Evolutionary conservation across 2,113 vertebrate genomes (phyloP), one percentile per base, ranked within the genome.

Genomic region (Toxostoma redivivum): DNA sequence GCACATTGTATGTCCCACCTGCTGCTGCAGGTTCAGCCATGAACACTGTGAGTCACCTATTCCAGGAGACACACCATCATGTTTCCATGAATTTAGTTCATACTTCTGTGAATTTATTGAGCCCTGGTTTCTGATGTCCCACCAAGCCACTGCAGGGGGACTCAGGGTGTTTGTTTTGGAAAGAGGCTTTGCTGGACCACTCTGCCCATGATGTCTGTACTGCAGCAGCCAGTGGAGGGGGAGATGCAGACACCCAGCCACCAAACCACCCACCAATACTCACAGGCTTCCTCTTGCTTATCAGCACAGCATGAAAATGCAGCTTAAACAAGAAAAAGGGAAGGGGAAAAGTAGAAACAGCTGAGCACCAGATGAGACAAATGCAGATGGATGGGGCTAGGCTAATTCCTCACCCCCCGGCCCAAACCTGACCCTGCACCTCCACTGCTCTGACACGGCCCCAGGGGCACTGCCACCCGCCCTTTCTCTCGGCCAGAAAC

Each of bases 361-460:
- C 51, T 83, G 60, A 84, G 42, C 10, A 35, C 12, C 23, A 47
- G 54, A 69, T 73, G 60, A 70, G 37, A 20, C 1, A 2, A n/a
- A 28, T 38, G 14, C 47, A 80, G 47, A 62, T 31, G 21, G 38
- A 85, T 28, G 28, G 5, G 18, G 21, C 31, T 25, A 18, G 28
- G 51, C 16, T 79, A 4, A 15, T 72, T 71, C 47, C 51, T 91
- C 40, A 72, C 0, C 5, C 10, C 19, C 3, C 45, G 44, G 38
- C 18, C 76, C 84, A 86, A 88, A 62, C n/a, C 33, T 45, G n/a
- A 57, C n/a, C 76, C 42, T 51, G 58, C 35, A 50, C 3, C 10
- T 24, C 5, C 54, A 21, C 14, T 16, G 33, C 53, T 56, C 1
- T 0, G 8, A 50, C 44, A 16, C 1, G 6, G 35, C 11, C 51